Base-by-base conservation (phyloP, 2,888 invertebrate genomes). In the Rhimphoctona megacephalus region DNA sequence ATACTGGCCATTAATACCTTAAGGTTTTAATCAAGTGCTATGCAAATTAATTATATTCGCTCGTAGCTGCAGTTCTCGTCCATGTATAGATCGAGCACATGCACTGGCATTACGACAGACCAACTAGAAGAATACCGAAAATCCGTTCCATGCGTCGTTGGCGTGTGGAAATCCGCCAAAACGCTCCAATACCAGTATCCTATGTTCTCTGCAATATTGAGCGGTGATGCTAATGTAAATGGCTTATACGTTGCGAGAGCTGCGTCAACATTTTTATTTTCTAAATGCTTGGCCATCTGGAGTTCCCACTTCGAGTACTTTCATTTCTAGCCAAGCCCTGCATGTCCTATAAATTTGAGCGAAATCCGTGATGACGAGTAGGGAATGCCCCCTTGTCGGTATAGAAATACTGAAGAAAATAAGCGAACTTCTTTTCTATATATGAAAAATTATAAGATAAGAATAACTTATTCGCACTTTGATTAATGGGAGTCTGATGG, bases 41-140 rank as follows among this genome's bases (percentile, higher is more conserved):
- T 85, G 90, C 85, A 86, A 89, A 88, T 89, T 90, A 90, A 90
- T 90, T 90, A 88, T 85, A 77, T 88, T 88, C 84, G 76, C 86
- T 81, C 52, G 85, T 69, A 82, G 74, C 87, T 1, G 39, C 76
- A 73, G 87, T 78, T 86, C 67, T 67, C 87, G 85, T 83, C 89
- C 86, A 78, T 83, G 87, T 66, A 74, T 69, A 84, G 81, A 87
- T 88, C 84, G 85, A 85, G 82, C 86, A 87, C 79, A 83, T 74
- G 80, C 70, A 54, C 84, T 78, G 76, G 85, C 74, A 85, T 85
- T 70, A 52, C 64, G 64, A 43, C 39, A 36, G 25, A 39, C 64
- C 52, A 64, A 52, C 39, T 25, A 61, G 46, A 70, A 81, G 76
- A 76, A 72, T 77, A 57, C 80, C 22, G 76, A 81, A 61, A 77